A percentile compares a stretch with the other conserved stretches of the same genome.
These are phyloP conservation scores for Tretioscincus oriximinensis DNA, from an alignment of 2,113 vertebrate species.

Conservation along the genomic window DNA sequence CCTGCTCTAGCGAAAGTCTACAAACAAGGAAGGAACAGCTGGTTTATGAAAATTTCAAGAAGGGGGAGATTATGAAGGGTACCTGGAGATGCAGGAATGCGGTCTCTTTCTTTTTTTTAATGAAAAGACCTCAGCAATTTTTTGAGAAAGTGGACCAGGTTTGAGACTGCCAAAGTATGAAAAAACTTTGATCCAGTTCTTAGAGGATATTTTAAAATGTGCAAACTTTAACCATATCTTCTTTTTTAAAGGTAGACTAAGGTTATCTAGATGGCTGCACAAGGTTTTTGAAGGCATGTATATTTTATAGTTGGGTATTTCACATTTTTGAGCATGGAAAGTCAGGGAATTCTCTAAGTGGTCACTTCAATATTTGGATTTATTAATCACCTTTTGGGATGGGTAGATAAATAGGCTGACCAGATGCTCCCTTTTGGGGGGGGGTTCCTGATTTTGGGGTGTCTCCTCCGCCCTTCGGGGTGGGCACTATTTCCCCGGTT, in stretches of 20 bases:
- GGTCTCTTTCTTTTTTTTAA: not conserved
- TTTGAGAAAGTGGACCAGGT: not conserved
- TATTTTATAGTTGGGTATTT: not conserved
- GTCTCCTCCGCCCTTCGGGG: too few species aligned
- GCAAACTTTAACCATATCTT: not conserved
- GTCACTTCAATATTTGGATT: too few species aligned
- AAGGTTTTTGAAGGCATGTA: not conserved
- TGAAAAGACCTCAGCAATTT: not conserved
- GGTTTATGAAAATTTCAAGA: slow-evolving; percentile 53
- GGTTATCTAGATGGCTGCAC: not conserved
- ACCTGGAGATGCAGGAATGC: slow-evolving; percentile 33
- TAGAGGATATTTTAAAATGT: not conserved
- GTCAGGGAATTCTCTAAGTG: too few species aligned
- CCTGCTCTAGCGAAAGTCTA: slow-evolving; percentile 15
- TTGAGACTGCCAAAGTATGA: not conserved
- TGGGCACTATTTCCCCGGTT: too few species aligned
- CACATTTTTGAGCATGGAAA: too few species aligned
- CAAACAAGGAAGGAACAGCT: slow-evolving; percentile 43
- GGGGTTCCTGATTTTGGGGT: too few species aligned
- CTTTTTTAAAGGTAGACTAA: not conserved
- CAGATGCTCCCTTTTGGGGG: too few species aligned
- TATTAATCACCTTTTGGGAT: too few species aligned
- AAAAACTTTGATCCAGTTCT: not conserved
- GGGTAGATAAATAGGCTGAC: too few species aligned
- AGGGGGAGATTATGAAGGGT: slow-evolving; percentile 43